Evolutionary conservation across 2,888 invertebrate genomes (phyloP).

Genomic region (Notodonta ziczac): DNA sequence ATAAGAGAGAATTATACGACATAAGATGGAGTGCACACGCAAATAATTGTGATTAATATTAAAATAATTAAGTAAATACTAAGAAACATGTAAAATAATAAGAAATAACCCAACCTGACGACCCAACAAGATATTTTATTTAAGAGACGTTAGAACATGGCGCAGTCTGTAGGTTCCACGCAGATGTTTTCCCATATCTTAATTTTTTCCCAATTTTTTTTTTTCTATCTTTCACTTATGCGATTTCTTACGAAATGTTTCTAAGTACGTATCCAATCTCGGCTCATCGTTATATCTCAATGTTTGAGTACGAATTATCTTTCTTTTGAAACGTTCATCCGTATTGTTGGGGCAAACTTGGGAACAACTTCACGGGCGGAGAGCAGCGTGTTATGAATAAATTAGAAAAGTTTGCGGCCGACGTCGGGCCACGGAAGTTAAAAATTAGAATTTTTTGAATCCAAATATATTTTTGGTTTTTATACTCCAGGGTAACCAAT

Average conservation of each 20-base stretch:
- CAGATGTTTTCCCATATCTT: no score
- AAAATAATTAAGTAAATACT: constrained; percentile 5
- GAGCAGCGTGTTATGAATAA: constrained; percentile 80
- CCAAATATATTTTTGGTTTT: constrained; percentile 8
- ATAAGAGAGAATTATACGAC: no score
- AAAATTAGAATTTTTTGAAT: constrained; percentile 17
- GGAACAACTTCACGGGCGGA: constrained; percentile 65
- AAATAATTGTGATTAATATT: not conserved
- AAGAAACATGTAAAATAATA: constrained; percentile 5
- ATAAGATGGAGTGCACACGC: no score
- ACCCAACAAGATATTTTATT: not conserved
- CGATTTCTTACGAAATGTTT: constrained; percentile 26
- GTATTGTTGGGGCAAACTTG: constrained; percentile 74
- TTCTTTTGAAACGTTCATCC: constrained; percentile 67
- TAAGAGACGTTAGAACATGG: no score
- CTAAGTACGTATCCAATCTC: constrained; percentile 37
- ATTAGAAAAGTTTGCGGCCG: constrained; percentile 73
- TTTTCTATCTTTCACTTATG: not conserved
- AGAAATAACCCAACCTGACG: constrained; percentile 9
- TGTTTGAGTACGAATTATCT: constrained; percentile 51
- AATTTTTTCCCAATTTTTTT: no score
- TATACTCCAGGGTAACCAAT: not conserved
- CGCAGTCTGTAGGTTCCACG: no score
- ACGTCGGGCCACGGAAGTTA: constrained; percentile 35
- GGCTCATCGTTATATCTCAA: constrained; percentile 34